phyloP scores from a whole-genome alignment of 2,113 vertebrate species.

The Plotosus lineatus region DNA sequence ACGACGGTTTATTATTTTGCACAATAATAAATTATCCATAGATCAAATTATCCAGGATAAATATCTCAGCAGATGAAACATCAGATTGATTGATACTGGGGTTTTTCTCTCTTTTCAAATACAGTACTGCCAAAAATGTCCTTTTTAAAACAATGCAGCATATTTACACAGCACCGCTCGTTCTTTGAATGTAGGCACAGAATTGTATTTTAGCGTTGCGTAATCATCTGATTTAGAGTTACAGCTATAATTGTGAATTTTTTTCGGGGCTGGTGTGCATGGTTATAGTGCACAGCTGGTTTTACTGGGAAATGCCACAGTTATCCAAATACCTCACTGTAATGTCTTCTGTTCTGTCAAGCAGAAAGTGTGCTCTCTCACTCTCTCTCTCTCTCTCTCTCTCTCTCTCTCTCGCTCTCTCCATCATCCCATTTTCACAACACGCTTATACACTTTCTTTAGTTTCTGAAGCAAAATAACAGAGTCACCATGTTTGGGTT shows the following conservation, averaged over 20 bases:
- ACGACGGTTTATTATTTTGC: neutral
- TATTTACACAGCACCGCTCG: no score
- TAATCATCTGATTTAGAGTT: neutral
- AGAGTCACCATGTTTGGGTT: slow-evolving; percentile 5
- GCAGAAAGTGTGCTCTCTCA: neutral
- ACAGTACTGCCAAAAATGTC: neutral
- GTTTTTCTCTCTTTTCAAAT: neutral
- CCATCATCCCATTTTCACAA: slow-evolving; percentile 18
- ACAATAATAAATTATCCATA: neutral
- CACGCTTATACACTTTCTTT: slow-evolving; percentile 13
- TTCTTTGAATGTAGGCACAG: neutral
- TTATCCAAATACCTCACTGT: slow-evolving; percentile 28
- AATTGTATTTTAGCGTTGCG: neutral
- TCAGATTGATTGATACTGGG: neutral
- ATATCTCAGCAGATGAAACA: neutral
- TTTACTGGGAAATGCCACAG: slow-evolving; percentile 38
- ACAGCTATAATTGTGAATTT: slow-evolving; percentile 11
- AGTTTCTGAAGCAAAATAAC: neutral
- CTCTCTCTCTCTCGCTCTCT: no score
- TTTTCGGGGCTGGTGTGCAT: neutral
- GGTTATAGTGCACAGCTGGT: neutral
- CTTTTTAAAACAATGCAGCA: neutral
- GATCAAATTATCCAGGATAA: neutral
- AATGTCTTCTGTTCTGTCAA: slow-evolving; percentile 4
- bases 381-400: no score